Percentiles rank a stretch among this genome's conserved stretches.
These are phyloP conservation scores for Cosmia pyralina DNA, from an alignment of 2,888 invertebrate genomes.

Conservation along the genomic window DNA sequence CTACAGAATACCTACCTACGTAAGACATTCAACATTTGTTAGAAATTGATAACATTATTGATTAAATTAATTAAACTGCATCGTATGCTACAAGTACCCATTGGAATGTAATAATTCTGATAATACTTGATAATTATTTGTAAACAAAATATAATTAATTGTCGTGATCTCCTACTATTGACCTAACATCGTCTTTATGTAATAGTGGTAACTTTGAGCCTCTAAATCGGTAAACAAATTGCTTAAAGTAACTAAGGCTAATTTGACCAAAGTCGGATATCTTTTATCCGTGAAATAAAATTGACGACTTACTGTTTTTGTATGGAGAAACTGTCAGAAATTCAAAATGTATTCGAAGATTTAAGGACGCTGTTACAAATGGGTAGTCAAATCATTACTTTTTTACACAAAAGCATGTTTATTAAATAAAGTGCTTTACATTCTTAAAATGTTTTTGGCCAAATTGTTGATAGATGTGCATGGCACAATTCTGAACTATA, in stretches of 20 bases:
- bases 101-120: conserved; percentile 14
- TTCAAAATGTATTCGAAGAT: too few species aligned
- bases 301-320: too few species aligned
- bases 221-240: not conserved
- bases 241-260: not conserved
- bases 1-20: not conserved
- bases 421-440: too few species aligned
- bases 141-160: conserved; percentile 30
- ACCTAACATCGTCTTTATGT: conserved; percentile 19
- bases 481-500: too few species aligned
- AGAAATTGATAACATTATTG: conserved; percentile 25
- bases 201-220: conserved; percentile 19
- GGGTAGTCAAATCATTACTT: too few species aligned
- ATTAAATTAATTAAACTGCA: conserved; percentile 32
- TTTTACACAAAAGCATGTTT: too few species aligned
- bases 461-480: too few species aligned
- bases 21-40: not conserved
- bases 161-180: not conserved
- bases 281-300: too few species aligned
- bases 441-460: too few species aligned
- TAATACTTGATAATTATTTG: conserved; percentile 9
- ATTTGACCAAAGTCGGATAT: too few species aligned
- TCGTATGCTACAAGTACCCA: conserved; percentile 9
- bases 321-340: too few species aligned
- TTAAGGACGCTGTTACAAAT: too few species aligned